Conservation (phyloP, 2,797 vertebrate genomes). For the Thaleichthys pacificus region DNA sequence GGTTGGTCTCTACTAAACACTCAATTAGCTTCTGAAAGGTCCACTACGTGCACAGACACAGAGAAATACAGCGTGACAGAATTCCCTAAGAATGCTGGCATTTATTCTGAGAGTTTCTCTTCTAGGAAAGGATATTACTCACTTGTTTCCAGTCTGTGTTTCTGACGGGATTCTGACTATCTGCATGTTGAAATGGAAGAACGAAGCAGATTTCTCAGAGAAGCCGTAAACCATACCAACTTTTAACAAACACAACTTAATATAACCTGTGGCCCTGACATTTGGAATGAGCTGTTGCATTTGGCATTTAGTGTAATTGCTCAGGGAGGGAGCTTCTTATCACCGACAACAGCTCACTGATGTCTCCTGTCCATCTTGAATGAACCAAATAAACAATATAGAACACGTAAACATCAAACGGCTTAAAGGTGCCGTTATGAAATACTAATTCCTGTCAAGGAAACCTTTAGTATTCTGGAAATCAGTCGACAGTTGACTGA, state of each 20-base stretch:
- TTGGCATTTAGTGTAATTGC: neutral
- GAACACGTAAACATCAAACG: too few species aligned
- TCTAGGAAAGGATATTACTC: conserved; percentile 23
- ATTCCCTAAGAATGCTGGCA: too few species aligned
- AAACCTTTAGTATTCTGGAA: too few species aligned
- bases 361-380: too few species aligned
- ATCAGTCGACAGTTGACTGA: too few species aligned
- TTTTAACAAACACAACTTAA: neutral
- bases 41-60: too few species aligned
- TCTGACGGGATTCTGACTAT: conserved; percentile 34
- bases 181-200: conserved; percentile 30
- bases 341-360: neutral
- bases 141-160: conserved; percentile 75
- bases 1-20: too few species aligned
- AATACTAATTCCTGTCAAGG: too few species aligned
- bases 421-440: too few species aligned
- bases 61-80: too few species aligned
- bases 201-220: neutral
- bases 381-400: too few species aligned
- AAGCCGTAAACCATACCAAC: neutral
- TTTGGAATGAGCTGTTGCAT: neutral
- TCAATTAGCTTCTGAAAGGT: too few species aligned
- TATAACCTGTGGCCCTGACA: neutral
- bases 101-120: neutral
- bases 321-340: neutral